Evolutionary conservation across 2,113 vertebrate species (phyloP), one percentile per base, ranked within the genome.

Genomic region (Spilogale gracilis): DNA sequence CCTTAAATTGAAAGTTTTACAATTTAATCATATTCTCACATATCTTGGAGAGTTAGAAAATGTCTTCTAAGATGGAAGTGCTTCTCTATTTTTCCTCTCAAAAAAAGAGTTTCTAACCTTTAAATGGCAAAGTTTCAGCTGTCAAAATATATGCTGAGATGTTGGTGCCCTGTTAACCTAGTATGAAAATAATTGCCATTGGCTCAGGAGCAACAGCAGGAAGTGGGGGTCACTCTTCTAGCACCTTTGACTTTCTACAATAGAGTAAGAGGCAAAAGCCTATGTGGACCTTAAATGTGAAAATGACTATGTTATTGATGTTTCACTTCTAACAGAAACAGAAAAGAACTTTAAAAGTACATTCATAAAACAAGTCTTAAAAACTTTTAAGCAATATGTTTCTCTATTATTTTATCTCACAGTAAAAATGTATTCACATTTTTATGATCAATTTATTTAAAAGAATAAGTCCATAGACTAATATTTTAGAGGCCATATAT

Each of bases 121-220:
- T 97, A 98, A 97, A 97, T 97, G 98, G 96, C 95, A 97, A 97
- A 86, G 71, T 83, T 96, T 88, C 89, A 96, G 74, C 91, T 97
- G 95, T 97, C 96, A 95, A 90, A 98, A 92, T 90, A 92, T 65
- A 90, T 69, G 61, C 65, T 67, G 76, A 79, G n/a, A 94, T 58
- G 56, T 4, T 52, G 83, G 23, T 95, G 95, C 95, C 96, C 88
- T 95, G 38, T 94, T 94, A 94, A 97, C 95, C 88, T 83, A 54
- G 32, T 91, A 48, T 27, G 80, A 61, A 97, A 97, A 97, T 91
- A 97, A 98, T 54, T 97, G 87, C 81, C 87, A 86, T 79, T 65
- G 97, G 45, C 81, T 97, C 87, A 67, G 76, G 81, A 95, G 38
- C 27, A 86, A 1, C n/a, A 78, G 94, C 80, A 82, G 48, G 79